These are phyloP conservation scores for Chrysomallon squamiferum DNA, from an alignment of 1,140 invertebrate species.

Conservation along the genomic window DNA sequence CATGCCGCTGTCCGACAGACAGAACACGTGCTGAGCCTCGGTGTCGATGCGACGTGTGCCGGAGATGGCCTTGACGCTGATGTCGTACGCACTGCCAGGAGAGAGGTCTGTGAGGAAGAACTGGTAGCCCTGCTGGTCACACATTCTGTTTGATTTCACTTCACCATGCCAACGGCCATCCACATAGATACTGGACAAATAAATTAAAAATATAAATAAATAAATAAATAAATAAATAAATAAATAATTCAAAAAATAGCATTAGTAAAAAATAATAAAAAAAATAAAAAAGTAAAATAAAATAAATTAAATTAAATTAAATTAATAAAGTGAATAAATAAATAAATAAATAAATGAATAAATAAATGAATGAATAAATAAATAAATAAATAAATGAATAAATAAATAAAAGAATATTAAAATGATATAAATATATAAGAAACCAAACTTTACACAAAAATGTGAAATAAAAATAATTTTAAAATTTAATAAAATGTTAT, in stretches of 20 bases:
- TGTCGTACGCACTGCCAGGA: conserved; percentile 58
- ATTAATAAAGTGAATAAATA: no score
- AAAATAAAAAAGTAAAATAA: neutral
- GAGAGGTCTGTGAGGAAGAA: conserved; percentile 59
- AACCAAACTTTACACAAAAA: no score
- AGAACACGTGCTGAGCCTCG: conserved; percentile 51
- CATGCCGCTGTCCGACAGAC: conserved; percentile 52
- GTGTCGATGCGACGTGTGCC: conserved; percentile 49
- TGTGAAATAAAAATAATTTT: no score
- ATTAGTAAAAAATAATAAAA: neutral
- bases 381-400: no score
- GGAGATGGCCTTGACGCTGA: conserved; percentile 57
- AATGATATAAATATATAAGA: no score
- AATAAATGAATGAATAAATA: no score
- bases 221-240: neutral
- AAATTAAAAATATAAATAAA: neutral
- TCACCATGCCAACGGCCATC: conserved; percentile 60
- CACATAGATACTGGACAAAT: conserved; percentile 53
- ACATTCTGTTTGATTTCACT: conserved; percentile 48
- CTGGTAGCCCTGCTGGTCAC: conserved; percentile 60
- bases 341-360: no score
- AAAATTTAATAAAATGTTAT: no score
- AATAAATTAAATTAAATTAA: no score
- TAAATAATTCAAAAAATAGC: no score
- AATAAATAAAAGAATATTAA: no score